Evolutionary conservation across 2,113 vertebrate species (phyloP).

Genomic region (Lepus europaeus): DNA sequence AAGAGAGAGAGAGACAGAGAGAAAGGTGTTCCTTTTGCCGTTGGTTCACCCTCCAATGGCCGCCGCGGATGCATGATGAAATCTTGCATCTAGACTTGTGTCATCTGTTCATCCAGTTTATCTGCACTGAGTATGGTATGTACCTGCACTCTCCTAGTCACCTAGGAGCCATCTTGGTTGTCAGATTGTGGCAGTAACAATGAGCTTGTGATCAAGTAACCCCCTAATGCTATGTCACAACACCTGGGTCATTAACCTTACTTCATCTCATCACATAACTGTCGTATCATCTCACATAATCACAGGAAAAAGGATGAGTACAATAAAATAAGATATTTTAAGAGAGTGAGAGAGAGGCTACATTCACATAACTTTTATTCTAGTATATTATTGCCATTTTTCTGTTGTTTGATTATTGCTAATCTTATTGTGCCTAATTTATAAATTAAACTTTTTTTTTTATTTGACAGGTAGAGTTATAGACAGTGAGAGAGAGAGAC

Average conservation of each 20-base stretch:
- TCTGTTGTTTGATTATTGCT: neutral
- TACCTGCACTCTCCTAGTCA: neutral
- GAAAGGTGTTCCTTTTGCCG: too few relatives aligned
- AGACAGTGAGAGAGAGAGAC: too few relatives aligned
- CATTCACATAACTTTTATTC: neutral
- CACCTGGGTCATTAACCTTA: neutral
- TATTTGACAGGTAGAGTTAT: too few relatives aligned
- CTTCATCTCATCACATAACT: neutral
- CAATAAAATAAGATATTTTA: neutral
- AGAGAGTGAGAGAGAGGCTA: neutral
- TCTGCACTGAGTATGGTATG: neutral
- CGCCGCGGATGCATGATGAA: neutral
- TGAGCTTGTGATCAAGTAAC: neutral
- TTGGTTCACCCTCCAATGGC: too few relatives aligned
- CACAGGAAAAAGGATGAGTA: neutral
- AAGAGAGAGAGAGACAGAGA: too few relatives aligned
- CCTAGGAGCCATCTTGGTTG: neutral
- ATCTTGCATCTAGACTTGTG: neutral
- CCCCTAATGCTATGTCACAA: neutral
- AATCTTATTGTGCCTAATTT: neutral
- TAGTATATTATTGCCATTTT: too few relatives aligned
- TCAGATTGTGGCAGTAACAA: neutral
- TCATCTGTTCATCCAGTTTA: neutral
- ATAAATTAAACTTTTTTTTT: neutral
- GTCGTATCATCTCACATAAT: neutral